Conservation (phyloP, 2,113 vertebrate genomes). For the Hydropotes inermis region DNA sequence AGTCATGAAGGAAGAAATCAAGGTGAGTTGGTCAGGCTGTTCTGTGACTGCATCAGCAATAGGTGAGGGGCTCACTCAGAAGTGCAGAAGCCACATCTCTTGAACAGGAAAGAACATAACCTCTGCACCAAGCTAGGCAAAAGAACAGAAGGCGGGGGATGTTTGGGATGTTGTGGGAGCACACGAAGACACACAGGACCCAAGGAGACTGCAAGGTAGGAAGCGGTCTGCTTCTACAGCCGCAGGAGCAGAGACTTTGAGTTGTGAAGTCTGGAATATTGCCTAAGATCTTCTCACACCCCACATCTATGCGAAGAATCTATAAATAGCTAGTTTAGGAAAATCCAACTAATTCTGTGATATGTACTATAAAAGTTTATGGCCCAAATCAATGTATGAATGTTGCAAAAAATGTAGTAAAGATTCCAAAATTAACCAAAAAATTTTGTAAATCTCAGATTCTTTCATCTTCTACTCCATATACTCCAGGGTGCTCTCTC, state of each 20-base stretch:
- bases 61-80: background rate
- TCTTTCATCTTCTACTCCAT: background rate
- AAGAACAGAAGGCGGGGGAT: background rate
- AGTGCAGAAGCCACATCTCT: background rate
- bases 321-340: background rate
- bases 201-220: background rate
- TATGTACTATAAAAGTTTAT: background rate
- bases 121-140: background rate
- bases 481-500: background rate
- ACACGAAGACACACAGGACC: background rate
- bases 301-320: background rate
- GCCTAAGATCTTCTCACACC: background rate
- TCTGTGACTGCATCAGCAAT: background rate
- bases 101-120: background rate
- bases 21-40: background rate
- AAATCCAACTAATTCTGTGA: background rate
- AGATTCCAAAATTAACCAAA: background rate
- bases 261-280: background rate
- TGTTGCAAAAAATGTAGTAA: background rate
- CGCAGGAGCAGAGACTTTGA: background rate
- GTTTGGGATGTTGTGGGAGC: background rate
- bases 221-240: background rate
- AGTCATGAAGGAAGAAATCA: background rate
- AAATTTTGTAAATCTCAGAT: background rate
- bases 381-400: background rate